Base-by-base conservation (phyloP, 1,140 invertebrate species). In the Holcopasites calliopsidis region DNA sequence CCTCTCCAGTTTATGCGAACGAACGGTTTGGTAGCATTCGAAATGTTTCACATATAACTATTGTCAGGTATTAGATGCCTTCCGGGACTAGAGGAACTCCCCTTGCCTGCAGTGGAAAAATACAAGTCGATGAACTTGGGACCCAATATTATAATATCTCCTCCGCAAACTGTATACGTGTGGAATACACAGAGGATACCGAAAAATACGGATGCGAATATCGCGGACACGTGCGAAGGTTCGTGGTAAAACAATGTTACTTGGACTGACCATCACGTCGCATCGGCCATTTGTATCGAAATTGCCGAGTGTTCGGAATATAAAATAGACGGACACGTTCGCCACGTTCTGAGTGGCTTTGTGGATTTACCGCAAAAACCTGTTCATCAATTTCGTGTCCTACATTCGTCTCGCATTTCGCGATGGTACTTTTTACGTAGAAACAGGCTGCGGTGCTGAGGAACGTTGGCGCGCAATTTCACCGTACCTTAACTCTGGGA, bases 301-400 rank as follows among this genome's bases (percentile, higher is more conserved):
- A 60, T 38, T n/a, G 40, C 11, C 6, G 42, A 40, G 2, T 33
- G 33, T 33, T 10, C 31, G 50, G 61, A 74, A 73, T 60, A 65
- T 66, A 33, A 33, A 73, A 35, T 31, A 38, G 23, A 40, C 11
- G 11, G 40, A 28, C 54, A 61, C 16, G 26, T 57, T 54, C 55
- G 42, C 26, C 21, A 31, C 38, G 28, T 26, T 28, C 7, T 35
- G 16, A 38, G 18, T 33, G 31, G 21, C 33, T 50, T 62, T 47
- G 40, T 62, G 31, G 26, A 75, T 68, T 38, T 69, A 55, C 33
- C 31, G 44, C 5, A 21, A 44, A 69, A 69, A 61, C 64, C 64
- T 78, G 44, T 60, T 60, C 62, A 40, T 69, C 72, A 61, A 64
- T 76, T 58, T 74, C 71, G 33, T 31, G n/a, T 55, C 31, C 21